Conservation (phyloP, 2,797 vertebrate genomes). For the Enteromius argenteus region DNA sequence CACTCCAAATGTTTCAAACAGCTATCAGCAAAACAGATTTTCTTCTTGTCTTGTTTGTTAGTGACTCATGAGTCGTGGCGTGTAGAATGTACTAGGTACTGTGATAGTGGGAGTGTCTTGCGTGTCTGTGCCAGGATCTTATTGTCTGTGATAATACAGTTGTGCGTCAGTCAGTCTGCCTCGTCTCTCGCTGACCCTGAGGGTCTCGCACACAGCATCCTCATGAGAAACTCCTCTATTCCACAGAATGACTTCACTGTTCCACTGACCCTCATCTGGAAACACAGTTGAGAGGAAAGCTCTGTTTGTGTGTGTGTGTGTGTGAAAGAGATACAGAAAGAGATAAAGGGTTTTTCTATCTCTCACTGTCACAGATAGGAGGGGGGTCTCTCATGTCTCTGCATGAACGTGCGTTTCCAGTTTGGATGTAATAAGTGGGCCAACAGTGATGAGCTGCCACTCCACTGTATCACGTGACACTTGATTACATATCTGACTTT, state of each 20-base stretch:
- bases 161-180: conserved; percentile 28
- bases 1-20: not conserved
- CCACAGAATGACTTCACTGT: conserved; percentile 70
- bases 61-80: not conserved
- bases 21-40: conserved; percentile 14
- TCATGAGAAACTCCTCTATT: conserved; percentile 72
- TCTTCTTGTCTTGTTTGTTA: conserved; percentile 8
- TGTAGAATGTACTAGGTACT: conserved; percentile 43
- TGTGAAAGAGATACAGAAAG: conserved; percentile 38
- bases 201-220: conserved; percentile 10
- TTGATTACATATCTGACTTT: conserved; percentile 31
- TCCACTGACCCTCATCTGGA: conserved; percentile 37
- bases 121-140: conserved; percentile 44
- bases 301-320: conserved; percentile 40
- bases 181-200: conserved; percentile 42
- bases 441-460: not conserved
- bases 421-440: conserved; percentile 4
- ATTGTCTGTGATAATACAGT: conserved; percentile 40
- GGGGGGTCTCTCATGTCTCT: conserved; percentile 15
- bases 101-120: conserved; percentile 44
- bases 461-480: not conserved
- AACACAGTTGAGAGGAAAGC: conserved; percentile 36
- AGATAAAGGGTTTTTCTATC: conserved; percentile 24
- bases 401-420: conserved; percentile 21
- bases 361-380: conserved; percentile 3